Percentiles rank a stretch among this genome's conserved stretches.
Evolutionary conservation across 2,888 invertebrate genomes (phyloP).

Genomic region (Scrobipalpa costella): DNA sequence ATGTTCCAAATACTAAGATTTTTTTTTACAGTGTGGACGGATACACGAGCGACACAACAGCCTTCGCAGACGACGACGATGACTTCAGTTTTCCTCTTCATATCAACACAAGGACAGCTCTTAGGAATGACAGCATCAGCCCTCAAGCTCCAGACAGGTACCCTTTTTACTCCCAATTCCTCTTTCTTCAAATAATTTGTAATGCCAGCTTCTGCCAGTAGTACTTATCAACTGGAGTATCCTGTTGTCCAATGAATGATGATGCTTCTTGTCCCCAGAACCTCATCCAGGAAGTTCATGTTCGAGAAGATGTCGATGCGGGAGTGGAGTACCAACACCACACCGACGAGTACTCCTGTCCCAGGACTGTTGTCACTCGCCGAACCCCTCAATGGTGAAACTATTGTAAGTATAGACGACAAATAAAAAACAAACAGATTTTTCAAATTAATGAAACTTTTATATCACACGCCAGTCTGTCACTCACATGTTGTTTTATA

Average conservation of each 20-base stretch:
- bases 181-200: too few species aligned
- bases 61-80: slow-evolving; percentile 88
- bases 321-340: slow-evolving; percentile 71
- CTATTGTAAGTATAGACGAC: slow-evolving; percentile 63
- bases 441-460: too few species aligned
- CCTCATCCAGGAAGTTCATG: slow-evolving; percentile 79
- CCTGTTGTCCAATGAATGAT: slow-evolving; percentile 1
- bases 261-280: slow-evolving; percentile 50
- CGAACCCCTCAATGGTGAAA: slow-evolving; percentile 61
- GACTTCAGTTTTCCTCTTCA: slow-evolving; percentile 86
- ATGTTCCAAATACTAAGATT: too few species aligned
- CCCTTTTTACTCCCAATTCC: too few species aligned
- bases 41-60: slow-evolving; percentile 89
- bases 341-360: slow-evolving; percentile 63
- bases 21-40: slow-evolving; percentile 83
- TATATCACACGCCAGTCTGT: too few species aligned
- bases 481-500: too few species aligned
- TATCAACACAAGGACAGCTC: slow-evolving; percentile 81
- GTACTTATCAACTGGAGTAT: background rate
- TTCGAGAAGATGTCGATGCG: slow-evolving; percentile 78
- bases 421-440: too few species aligned
- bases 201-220: too few species aligned
- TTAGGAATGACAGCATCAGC: slow-evolving; percentile 69
- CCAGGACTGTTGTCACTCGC: slow-evolving; percentile 74
- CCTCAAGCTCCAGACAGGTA: slow-evolving; percentile 76